Evolutionary conservation across 2,797 vertebrate genomes (phyloP), one percentile per base, ranked within the genome.

Genomic region (Cirrhinus molitorella): DNA sequence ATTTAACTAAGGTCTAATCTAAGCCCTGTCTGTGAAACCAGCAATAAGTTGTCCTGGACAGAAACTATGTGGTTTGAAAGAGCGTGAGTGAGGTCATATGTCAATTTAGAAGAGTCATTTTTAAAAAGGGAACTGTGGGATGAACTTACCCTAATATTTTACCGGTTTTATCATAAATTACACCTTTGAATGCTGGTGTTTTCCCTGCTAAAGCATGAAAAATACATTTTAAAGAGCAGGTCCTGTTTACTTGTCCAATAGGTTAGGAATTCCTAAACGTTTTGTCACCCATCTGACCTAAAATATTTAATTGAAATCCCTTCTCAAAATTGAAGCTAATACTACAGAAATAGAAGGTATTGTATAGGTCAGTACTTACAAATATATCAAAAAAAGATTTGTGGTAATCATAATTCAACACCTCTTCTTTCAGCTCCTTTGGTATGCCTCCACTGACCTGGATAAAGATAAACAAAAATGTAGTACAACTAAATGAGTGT

Each of bases 311-410:
- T 13, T 16, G 43, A 17, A 17, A 21, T 25, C 12, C 2, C 31
- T 40, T 37, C 16, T 63, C 1, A 63, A 40, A 63, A 31, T 63
- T 17, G 1, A 31, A 63, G 16, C 61, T 63, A 31, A 9, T 34
- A 63, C 31, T 63, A 31, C 8, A 19, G 61, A 34, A 17, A 63
- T 31, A 51, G 4, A 23, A 21, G 8, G 1, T 40, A 57, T 9
- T 21, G n/a, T 61, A 51, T 45, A 71, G n/a, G 65, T 19, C 23
- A 57, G 43, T 90, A 94, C 97, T 97, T 94, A 99, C 98, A 92
- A 99, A 99, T 88, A 99, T 99, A 92, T 99, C 98, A 89, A 99
- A 99, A 94, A 98, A 99, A 34, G 98, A 99, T 85, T 93, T 95
- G 68, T 90, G 95, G 93, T 97, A 99, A 93, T 99, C 93, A 90